A percentile compares a stretch with the other conserved stretches of the same genome.
Evolutionary conservation across 2,113 vertebrate genomes (phyloP).

Genomic region (Amphiprion ocellaris): DNA sequence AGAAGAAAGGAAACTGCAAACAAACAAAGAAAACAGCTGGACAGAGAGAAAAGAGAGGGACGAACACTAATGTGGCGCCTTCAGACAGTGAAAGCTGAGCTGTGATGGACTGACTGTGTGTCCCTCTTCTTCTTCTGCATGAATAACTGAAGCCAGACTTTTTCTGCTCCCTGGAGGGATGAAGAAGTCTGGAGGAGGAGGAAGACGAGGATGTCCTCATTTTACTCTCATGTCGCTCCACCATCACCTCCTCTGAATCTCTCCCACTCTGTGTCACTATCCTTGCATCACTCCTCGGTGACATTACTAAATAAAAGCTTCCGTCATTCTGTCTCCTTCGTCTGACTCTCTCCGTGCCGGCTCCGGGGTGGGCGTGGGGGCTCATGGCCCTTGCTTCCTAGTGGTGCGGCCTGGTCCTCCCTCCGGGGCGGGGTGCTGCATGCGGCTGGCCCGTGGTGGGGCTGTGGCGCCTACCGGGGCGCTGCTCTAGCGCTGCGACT

Average conservation of each 20-base stretch:
- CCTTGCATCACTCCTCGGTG: slow-evolving; percentile 15
- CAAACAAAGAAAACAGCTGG: slow-evolving; percentile 10
- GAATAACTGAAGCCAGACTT: slow-evolving; percentile 59
- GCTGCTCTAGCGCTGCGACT: too few species aligned
- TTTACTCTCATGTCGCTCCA: slow-evolving; percentile 13
- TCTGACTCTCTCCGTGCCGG: slow-evolving; percentile 26
- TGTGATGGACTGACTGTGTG: slow-evolving; percentile 26
- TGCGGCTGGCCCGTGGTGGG: too few species aligned
- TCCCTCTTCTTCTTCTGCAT: slow-evolving; percentile 47
- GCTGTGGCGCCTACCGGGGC: too few species aligned
- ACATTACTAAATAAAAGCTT: slow-evolving; percentile 46
- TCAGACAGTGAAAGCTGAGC: slow-evolving; percentile 41
- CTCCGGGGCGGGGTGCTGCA: too few species aligned
- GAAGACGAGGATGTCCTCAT: slow-evolving; percentile 1
- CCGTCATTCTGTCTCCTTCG: slow-evolving; percentile 1
- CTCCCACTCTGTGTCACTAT: background rate
- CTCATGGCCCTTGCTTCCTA: too few species aligned
- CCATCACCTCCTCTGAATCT: background rate
- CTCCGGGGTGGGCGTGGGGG: too few species aligned
- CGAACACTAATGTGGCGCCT: slow-evolving; percentile 30
- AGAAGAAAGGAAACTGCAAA: slow-evolving; percentile 1
- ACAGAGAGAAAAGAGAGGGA: background rate
- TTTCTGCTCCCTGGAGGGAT: slow-evolving; percentile 30
- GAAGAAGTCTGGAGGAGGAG: background rate
- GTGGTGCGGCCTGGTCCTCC: too few species aligned